Base-by-base conservation (phyloP, 2,888 invertebrate species). In the Esperia sulphurella region DNA sequence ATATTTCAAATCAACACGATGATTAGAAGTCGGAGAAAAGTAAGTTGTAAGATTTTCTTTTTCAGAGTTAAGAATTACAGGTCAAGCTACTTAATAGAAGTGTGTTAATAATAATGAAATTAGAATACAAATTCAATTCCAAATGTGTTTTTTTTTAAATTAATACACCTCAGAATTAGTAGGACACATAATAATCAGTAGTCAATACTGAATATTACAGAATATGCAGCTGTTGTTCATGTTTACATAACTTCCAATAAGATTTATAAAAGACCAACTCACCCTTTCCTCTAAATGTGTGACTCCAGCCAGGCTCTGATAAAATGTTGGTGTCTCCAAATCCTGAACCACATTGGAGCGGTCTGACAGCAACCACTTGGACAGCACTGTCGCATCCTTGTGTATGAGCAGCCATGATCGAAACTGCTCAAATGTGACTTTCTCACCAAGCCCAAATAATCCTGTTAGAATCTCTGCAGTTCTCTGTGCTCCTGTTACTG, bases 231-330 rank as follows among this genome's bases (percentile, higher is more conserved):
- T n/a, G n/a, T n/a, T n/a, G n/a, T n/a, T n/a, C n/a, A n/a, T n/a
- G n/a, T n/a, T n/a, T n/a, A n/a, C n/a, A n/a, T 21, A 21, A 21
- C 21, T 21, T 21, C 21, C 5, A 3, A 21, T 39, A 21, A 21
- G 21, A 21, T 21, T 31, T 5, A 31, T 31, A 40, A 41, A 33
- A 12, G n/a, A 73, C 92, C 91, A 5, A 72, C 92, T 91, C 75
- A 95, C 95, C 77, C 93, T 91, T 61, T 94, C 94, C 60, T 94
- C 94, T 48, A 94, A 90, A 86, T 98, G 98, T 14, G 98, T 98
- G 31, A 98, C 97, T 31, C 97, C 98, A 38, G 97, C 96, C 52
- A 98, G 88, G 46, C 97, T 97, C 76, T 98, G 97, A 79, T 97
- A 98, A 74, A 98, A 97, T 0, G 97, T 97, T 0, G 95, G 95